These are phyloP conservation scores for Drosophila hamatofila DNA, from an alignment of 2,888 invertebrate species.

Conservation along the genomic window DNA sequence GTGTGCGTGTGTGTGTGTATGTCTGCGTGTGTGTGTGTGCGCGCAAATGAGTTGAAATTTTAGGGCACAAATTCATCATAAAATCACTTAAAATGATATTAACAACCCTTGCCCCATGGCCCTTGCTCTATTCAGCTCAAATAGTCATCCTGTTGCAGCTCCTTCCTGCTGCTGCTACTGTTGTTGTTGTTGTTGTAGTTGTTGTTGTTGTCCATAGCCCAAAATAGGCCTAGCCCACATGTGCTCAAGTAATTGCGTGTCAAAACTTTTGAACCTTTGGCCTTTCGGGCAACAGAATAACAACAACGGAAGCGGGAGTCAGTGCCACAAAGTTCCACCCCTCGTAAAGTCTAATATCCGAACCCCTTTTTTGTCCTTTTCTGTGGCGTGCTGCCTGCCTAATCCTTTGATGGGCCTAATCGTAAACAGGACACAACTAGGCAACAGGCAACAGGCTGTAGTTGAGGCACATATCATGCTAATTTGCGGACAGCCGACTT, in stretches of 20 bases:
- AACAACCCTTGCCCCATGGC: slow-evolving; percentile 61
- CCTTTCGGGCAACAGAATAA: slow-evolving; percentile 50
- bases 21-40: slow-evolving; percentile 28
- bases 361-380: slow-evolving; percentile 18
- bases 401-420: slow-evolving; percentile 82
- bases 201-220: slow-evolving; percentile 9
- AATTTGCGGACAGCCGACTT: slow-evolving; percentile 80
- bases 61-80: slow-evolving; percentile 83
- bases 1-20: slow-evolving; percentile 22
- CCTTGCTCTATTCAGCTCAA: slow-evolving; percentile 13
- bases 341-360: slow-evolving; percentile 16
- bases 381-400: slow-evolving; percentile 62
- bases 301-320: slow-evolving; percentile 20
- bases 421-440: slow-evolving; percentile 55
- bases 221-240: slow-evolving; percentile 67
- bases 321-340: slow-evolving; percentile 29
- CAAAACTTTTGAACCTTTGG: slow-evolving; percentile 82
- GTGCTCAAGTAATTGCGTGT: slow-evolving; percentile 79
- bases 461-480: slow-evolving; percentile 66
- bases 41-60: slow-evolving; percentile 75
- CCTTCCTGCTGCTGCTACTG: not conserved
- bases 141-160: slow-evolving; percentile 1
- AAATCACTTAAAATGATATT: slow-evolving; percentile 83
- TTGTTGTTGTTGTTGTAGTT: slow-evolving; percentile 12
- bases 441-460: slow-evolving; percentile 12